Evolutionary conservation across 30 jellyfish, hydroid and myxozoan species (phyloP).

Genomic region (Aurelia coerulea): DNA sequence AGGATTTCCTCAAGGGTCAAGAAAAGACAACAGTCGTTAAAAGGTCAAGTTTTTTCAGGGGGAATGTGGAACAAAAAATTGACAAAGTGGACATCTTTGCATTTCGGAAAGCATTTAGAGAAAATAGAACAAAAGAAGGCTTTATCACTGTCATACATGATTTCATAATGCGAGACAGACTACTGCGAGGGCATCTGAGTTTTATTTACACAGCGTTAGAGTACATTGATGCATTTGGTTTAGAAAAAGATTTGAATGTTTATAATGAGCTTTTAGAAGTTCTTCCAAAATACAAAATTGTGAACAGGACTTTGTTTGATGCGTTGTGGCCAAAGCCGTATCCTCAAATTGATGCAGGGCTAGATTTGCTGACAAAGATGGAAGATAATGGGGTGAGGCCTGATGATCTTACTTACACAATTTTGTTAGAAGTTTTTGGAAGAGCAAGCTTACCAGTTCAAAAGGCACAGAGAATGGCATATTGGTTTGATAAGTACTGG

Average conservation of each 20-base stretch:
- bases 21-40: conserved; percentile 21
- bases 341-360: conserved; percentile 91
- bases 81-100: conserved; percentile 42
- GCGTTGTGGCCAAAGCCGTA: conserved; percentile 95
- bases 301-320: conserved; percentile 78
- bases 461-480: conserved; percentile 77
- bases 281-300: conserved; percentile 83
- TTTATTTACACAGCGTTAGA: conserved; percentile 83
- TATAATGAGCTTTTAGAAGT: conserved; percentile 86
- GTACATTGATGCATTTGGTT: conserved; percentile 79
- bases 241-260: conserved; percentile 78
- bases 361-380: conserved; percentile 91
- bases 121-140: conserved; percentile 67
- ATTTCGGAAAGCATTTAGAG: conserved; percentile 51
- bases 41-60: conserved; percentile 47
- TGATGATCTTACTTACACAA: conserved; percentile 77
- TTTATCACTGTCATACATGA: conserved; percentile 63
- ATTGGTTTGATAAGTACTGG: conserved; percentile 82
- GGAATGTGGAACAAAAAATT: conserved; percentile 40
- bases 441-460: conserved; percentile 86
- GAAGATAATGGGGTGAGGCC: conserved; percentile 92
- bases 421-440: conserved; percentile 81
- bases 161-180: conserved; percentile 66
- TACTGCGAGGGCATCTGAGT: conserved; percentile 79
- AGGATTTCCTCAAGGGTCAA: conserved; percentile 23